A percentile compares a stretch with the other conserved stretches of the same genome.
phyloP scores from a whole-genome alignment of 2,888 invertebrate species.

The Nymphalis urticae region DNA sequence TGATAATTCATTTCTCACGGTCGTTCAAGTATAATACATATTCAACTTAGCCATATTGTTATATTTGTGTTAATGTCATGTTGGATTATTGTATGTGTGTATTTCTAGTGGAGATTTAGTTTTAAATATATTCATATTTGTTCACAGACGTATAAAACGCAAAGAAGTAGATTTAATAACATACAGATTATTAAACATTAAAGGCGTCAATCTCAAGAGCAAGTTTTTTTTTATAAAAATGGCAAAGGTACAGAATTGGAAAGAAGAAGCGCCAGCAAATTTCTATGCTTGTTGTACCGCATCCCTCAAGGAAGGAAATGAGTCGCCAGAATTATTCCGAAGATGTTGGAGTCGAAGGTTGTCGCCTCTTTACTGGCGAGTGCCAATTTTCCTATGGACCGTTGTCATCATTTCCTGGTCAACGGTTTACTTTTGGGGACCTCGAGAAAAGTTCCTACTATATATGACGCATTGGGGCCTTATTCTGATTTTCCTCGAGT shows the following conservation, averaged over 20 bases:
- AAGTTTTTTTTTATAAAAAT: conserved; percentile 29
- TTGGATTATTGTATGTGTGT: conserved; percentile 11
- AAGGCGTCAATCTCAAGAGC: not conserved
- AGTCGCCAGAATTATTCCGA: conserved; percentile 56
- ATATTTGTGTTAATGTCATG: conserved; percentile 31
- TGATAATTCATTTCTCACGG: conserved; percentile 37
- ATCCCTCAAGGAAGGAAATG: conserved; percentile 54
- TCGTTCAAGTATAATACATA: conserved; percentile 32
- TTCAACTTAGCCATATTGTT: conserved; percentile 19
- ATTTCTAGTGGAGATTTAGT: not conserved
- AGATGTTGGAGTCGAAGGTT: conserved; percentile 56
- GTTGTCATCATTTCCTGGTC: conserved; percentile 58
- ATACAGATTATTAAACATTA: conserved; percentile 6
- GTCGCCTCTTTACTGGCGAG: conserved; percentile 68
- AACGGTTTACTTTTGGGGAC: conserved; percentile 65
- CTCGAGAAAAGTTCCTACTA: conserved; percentile 70
- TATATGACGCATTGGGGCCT: conserved; percentile 83
- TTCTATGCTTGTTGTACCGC: conserved; percentile 57
- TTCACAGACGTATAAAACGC: conserved; percentile 38
- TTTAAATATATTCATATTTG: conserved; percentile 32
- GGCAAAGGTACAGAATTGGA: conserved; percentile 45
- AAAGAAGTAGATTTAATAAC: conserved; percentile 16
- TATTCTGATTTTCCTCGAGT: conserved; percentile 63
- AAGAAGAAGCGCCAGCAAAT: conserved; percentile 46
- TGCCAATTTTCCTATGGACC: conserved; percentile 69